Evolutionary conservation across 1,140 invertebrate species (phyloP), one percentile per base, ranked within the genome.

Genomic region (Drosophila elegans): DNA sequence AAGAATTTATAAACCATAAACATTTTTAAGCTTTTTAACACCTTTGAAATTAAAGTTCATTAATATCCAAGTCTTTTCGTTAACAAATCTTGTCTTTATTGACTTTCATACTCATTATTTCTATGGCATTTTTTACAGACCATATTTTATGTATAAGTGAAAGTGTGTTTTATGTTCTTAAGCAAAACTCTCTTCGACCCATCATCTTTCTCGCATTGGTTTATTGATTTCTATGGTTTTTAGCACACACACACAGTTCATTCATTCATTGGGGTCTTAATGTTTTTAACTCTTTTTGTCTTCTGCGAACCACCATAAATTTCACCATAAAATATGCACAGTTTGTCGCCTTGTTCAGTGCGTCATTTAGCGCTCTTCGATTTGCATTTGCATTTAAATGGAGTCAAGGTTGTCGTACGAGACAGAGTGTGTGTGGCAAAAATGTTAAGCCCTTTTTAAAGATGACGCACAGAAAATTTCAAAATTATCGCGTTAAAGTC

Each of bases 381-480:
- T 55, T 69, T 69, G 63, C 51, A 86, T 86, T 88, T 86, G 55
- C 84, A 86, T 88, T 62, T 62, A 76, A 86, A 86, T 76, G 42
- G 57, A 86, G 83, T 86, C 83, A 86, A 86, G 83, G 83, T 83
- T 86, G 60, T 59, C 74, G 46, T 61, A 32, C 59, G 11, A 57
- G 39, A 44, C 46, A 42, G n/a, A 21, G 27, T 44, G 41, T 36
- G 34, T 69, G 54, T 64, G 11, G 9, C 2, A 27, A 36, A 39
- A 51, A 62, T 42, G 21, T 53, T 45, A 69, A 61, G 49, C 45
- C 25, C 41, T 59, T 60, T 45, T 60, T 32, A 41, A 46, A 63
- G 48, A 81, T 86, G 83, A 88, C 71, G 71, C 83, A 88, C 60
- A 21, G 45, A 36, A 67, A 67, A 48, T 88, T 68, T 76, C 42